Evolutionary conservation across 2,888 invertebrate species (phyloP).

Genomic region (Philaethria dido): DNA sequence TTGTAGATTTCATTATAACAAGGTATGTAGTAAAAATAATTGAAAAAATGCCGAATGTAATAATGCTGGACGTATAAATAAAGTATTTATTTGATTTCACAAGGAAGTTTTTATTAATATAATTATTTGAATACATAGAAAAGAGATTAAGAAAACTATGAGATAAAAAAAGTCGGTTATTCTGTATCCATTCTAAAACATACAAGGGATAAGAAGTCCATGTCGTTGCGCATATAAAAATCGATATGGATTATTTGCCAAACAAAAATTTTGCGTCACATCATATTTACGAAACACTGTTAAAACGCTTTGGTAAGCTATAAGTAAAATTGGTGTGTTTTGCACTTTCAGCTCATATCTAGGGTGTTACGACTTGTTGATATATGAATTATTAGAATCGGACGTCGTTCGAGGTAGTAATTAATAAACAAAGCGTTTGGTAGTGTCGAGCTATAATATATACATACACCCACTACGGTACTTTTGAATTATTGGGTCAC

Average conservation of each 20-base stretch:
- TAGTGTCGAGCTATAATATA: slow-evolving; percentile 29
- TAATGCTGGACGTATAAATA: too few species aligned
- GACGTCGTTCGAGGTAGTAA: slow-evolving; percentile 45
- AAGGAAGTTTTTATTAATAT: too few species aligned
- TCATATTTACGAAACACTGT: slow-evolving; percentile 12
- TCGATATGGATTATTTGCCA: too few species aligned
- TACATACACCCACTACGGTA: slow-evolving; percentile 43
- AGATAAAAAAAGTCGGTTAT: too few species aligned
- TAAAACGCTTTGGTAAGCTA: background rate
- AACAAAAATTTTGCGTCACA: background rate
- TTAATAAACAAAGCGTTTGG: slow-evolving; percentile 51
- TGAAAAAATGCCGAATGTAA: background rate
- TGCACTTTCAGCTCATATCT: slow-evolving; percentile 12
- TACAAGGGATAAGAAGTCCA: too few species aligned
- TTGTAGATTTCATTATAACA: slow-evolving; percentile 49
- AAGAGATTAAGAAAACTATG: too few species aligned
- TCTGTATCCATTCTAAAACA: too few species aligned
- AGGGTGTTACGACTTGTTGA: slow-evolving; percentile 42
- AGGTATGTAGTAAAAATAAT: background rate
- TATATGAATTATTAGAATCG: slow-evolving; percentile 52
- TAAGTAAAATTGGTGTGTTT: slow-evolving; percentile 12
- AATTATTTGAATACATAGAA: too few species aligned
- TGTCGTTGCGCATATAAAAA: too few species aligned
- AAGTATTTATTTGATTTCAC: too few species aligned
- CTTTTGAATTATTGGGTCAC: slow-evolving; percentile 61